Percentiles rank a stretch among this genome's conserved stretches.
phyloP scores from a whole-genome alignment of 2,113 vertebrate genomes.

The Etia nguti region DNA sequence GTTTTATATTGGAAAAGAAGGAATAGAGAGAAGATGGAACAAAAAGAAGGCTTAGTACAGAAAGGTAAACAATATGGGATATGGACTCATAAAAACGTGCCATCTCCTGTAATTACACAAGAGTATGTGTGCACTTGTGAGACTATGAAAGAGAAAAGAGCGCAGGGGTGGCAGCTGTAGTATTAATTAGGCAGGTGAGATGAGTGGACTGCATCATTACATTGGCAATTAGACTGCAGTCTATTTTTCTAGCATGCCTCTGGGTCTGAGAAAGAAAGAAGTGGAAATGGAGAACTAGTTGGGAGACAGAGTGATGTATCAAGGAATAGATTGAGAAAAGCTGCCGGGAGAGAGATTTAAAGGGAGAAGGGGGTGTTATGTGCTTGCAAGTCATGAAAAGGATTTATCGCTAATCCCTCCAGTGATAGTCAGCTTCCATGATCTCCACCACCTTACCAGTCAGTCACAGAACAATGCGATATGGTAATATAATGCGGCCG shows the following conservation, averaged over 20 bases:
- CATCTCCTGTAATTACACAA: background rate
- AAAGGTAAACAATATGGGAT: background rate
- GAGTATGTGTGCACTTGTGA: background rate
- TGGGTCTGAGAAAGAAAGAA: background rate
- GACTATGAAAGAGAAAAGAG: background rate
- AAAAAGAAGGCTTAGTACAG: background rate
- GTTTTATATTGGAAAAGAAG: background rate
- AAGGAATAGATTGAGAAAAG: background rate
- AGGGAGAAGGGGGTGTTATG: conserved; percentile 3
- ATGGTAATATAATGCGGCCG: background rate
- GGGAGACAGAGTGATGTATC: background rate
- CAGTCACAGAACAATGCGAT: conserved; percentile 26
- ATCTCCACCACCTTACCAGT: conserved; percentile 10
- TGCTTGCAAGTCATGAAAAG: conserved; percentile 13
- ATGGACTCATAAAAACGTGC: background rate
- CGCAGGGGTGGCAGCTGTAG: conserved; percentile 15
- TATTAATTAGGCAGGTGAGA: conserved; percentile 57
- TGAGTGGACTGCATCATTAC: conserved; percentile 44
- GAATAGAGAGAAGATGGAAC: background rate
- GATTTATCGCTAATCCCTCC: conserved; percentile 38
- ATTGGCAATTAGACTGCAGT: conserved; percentile 36
- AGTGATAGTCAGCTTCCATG: conserved; percentile 27
- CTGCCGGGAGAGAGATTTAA: conserved; percentile 24
- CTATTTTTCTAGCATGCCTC: conserved; percentile 16
- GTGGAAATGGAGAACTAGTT: background rate